phyloP scores from a whole-genome alignment of 2,797 vertebrate genomes.

The Ctenosaura bakeri region DNA sequence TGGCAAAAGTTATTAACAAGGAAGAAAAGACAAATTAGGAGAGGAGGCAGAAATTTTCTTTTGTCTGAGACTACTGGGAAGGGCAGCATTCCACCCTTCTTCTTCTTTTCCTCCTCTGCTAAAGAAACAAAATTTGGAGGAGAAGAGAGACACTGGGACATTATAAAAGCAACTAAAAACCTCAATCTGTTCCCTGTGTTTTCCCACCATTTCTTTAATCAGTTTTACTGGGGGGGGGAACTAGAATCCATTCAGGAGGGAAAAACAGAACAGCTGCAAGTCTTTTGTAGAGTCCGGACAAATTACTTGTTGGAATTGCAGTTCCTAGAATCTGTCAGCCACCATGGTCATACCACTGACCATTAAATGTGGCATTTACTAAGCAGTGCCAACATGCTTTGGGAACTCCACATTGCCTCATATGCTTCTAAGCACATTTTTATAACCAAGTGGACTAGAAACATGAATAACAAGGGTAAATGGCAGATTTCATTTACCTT shows the following conservation, averaged over 20 bases:
- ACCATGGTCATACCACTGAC: background rate
- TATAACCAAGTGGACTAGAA: background rate
- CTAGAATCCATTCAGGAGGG: background rate
- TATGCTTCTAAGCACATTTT: background rate
- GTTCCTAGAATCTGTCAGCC: too few relatives aligned
- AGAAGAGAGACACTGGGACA: too few relatives aligned
- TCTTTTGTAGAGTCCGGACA: background rate
- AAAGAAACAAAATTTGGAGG: too few relatives aligned
- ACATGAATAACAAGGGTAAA: background rate
- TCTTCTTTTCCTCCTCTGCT: too few relatives aligned
- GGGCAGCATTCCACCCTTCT: too few relatives aligned
- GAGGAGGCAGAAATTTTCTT: too few relatives aligned
- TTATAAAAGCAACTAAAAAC: too few relatives aligned
- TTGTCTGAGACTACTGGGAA: too few relatives aligned
- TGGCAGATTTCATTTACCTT: background rate
- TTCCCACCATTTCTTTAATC: background rate
- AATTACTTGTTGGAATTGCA: too few relatives aligned
- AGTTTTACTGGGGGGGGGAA: background rate
- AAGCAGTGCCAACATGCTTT: background rate
- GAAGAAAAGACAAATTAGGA: too few relatives aligned
- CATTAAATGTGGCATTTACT: background rate
- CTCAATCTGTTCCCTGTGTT: background rate
- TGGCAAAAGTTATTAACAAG: too few relatives aligned
- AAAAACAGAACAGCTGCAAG: background rate
- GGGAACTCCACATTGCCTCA: background rate